Evolutionary conservation across 2,113 vertebrate species (phyloP), one percentile per base, ranked within the genome.

Genomic region (Hoplias malabaricus): DNA sequence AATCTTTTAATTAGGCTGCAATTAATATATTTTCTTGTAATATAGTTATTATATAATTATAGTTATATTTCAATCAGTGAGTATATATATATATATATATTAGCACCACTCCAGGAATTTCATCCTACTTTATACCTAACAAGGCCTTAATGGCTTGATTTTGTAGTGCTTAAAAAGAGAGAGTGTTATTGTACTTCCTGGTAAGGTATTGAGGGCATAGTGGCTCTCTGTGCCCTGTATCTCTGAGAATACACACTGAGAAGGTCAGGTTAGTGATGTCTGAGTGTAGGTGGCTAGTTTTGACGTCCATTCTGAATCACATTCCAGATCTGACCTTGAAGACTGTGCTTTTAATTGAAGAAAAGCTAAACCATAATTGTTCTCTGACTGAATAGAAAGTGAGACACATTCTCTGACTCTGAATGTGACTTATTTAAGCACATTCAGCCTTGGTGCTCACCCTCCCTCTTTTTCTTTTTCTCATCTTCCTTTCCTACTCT

Each of bases 361-460:
- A 67, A 75, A 67, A 31, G 48, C 62, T 67, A 36, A 75, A 36
- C 33, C 13, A 67, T 36, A 50, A 14, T 25, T 25, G 23, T 21
- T 54, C 73, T 75, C n/a, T 29, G 33, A 19, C 13, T 36, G 73
- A 65, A 75, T 10, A 50, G 43, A 53, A 54, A 67, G 62, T 40
- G 62, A 75, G 48, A 31, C 43, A 33, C 38, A 38, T 61, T 65
- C 21, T 36, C 62, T 36, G 29, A 61, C 19, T 40, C 38, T 12
- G 14, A 31, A 67, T n/a, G 6, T 27, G 34, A 61, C 57, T 31
- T 33, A 12, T 33, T 31, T 16, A 46, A 16, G 2, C 43, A 46
- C 43, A 46, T 14, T 1, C 31, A 31, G 31, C 57, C 57, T 61
- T 31, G 31, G 13, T 34, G 5, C 13, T 25, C 33, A n/a, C 69